Evolutionary conservation across 2,888 invertebrate species (phyloP).

Genomic region (Sepiola atlantica): DNA sequence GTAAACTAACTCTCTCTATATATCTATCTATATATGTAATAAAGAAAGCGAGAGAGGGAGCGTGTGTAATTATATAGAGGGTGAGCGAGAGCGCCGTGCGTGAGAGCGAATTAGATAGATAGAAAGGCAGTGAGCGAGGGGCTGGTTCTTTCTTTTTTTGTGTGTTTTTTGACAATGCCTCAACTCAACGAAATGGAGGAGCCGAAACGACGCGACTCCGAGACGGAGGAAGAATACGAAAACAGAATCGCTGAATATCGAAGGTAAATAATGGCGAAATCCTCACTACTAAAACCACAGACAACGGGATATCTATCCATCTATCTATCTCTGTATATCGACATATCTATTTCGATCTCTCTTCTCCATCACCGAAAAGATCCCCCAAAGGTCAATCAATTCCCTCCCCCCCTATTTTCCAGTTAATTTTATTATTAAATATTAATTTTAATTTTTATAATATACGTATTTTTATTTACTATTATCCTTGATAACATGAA

Average conservation of each 20-base stretch:
- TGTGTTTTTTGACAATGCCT: neutral
- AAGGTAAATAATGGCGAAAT: neutral
- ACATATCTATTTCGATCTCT: neutral
- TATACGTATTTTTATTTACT: neutral
- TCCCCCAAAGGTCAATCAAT: neutral
- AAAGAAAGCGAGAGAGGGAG: neutral
- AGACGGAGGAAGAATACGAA: conserved; percentile 39
- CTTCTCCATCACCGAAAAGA: neutral
- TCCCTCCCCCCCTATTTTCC: neutral
- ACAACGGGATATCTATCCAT: neutral
- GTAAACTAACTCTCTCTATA: neutral
- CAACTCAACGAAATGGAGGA: neutral
- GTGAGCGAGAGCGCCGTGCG: neutral
- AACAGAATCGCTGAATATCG: conserved; percentile 38
- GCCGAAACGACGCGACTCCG: conserved; percentile 35
- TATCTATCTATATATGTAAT: neutral
- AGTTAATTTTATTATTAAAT: too few relatives aligned
- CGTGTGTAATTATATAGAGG: neutral
- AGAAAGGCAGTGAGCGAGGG: neutral
- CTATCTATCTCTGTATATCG: neutral
- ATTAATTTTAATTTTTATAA: neutral
- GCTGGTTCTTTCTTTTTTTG: too few relatives aligned
- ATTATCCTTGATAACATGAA: neutral
- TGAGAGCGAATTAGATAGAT: neutral
- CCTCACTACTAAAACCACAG: conserved; percentile 33